A percentile compares a stretch with the other conserved stretches of the same genome.
These are phyloP conservation scores for Hyposmocoma kahamanoa DNA, from an alignment of 1,140 invertebrate genomes.

Conservation along the genomic window DNA sequence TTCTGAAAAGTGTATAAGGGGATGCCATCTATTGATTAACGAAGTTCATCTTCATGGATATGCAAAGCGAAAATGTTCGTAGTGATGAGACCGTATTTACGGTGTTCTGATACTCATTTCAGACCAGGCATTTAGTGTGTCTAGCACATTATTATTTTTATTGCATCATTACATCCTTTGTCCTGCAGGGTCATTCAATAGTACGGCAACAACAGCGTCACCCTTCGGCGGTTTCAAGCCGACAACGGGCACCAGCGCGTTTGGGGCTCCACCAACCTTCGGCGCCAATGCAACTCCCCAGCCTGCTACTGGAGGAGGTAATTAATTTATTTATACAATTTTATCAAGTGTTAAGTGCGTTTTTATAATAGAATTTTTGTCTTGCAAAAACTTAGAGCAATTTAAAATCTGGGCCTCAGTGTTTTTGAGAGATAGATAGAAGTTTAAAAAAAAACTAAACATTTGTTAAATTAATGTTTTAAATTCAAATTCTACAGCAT, in stretches of 20 bases:
- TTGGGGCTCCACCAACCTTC: slow-evolving; percentile 63
- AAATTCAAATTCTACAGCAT: no score
- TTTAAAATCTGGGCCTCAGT: background rate
- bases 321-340: background rate
- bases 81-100: no score
- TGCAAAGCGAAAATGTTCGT: no score
- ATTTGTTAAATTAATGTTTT: background rate
- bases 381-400: background rate
- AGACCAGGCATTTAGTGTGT: no score
- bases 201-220: slow-evolving; percentile 38
- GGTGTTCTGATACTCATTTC: no score
- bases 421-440: background rate
- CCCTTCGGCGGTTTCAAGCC: slow-evolving; percentile 53
- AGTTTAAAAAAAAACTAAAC: background rate
- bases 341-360: background rate
- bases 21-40: no score
- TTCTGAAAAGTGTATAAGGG: no score
- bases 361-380: background rate
- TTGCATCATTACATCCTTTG: background rate
- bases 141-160: no score
- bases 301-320: slow-evolving; percentile 42
- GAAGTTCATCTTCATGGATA: no score
- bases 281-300: slow-evolving; percentile 39
- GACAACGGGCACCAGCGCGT: slow-evolving; percentile 40
- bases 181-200: slow-evolving; percentile 33